These are phyloP conservation scores for Cryptus armator DNA, from an alignment of 2,888 invertebrate species.

Conservation along the genomic window DNA sequence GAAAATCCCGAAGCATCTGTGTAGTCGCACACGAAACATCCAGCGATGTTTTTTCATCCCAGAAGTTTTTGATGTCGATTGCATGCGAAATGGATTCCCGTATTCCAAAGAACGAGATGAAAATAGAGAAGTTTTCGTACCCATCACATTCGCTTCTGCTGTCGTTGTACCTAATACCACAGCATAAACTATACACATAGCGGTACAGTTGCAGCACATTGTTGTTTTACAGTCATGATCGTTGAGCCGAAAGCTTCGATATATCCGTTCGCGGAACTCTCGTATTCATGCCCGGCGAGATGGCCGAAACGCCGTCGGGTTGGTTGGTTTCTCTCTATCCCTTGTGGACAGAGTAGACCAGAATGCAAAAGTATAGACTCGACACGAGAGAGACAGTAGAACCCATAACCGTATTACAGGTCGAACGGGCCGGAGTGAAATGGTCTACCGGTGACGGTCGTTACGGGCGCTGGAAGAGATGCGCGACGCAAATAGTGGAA, in stretches of 20 bases:
- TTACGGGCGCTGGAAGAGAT: conserved; percentile 42
- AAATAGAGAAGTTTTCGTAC: conserved; percentile 44
- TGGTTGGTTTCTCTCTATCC: conserved; percentile 20
- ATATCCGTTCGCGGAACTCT: conserved; percentile 51
- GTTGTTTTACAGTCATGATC: conserved; percentile 57
- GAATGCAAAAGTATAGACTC: conserved; percentile 54
- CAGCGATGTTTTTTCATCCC: conserved; percentile 1
- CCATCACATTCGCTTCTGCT: conserved; percentile 29
- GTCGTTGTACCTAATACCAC: conserved; percentile 20
- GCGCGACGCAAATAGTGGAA: conserved; percentile 42
- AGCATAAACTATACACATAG: conserved; percentile 9
- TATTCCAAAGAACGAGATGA: conserved; percentile 34
- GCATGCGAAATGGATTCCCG: conserved; percentile 28
- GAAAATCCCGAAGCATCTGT: conserved; percentile 4
- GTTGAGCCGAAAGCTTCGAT: conserved; percentile 56
- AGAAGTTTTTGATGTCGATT: conserved; percentile 27
- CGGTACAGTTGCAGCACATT: conserved; percentile 9
- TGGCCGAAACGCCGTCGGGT: conserved; percentile 40
- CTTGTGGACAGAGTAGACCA: conserved; percentile 8
- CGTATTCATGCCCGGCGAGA: conserved; percentile 52
- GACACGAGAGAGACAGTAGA: conserved; percentile 14
- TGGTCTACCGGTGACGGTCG: conserved; percentile 55
- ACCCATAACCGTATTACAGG: conserved; percentile 63
- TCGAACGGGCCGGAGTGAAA: conserved; percentile 57
- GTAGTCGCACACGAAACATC: background rate